Evolutionary conservation across 2,113 vertebrate species (phyloP).

Genomic region (Micronycteris hirsuta): DNA sequence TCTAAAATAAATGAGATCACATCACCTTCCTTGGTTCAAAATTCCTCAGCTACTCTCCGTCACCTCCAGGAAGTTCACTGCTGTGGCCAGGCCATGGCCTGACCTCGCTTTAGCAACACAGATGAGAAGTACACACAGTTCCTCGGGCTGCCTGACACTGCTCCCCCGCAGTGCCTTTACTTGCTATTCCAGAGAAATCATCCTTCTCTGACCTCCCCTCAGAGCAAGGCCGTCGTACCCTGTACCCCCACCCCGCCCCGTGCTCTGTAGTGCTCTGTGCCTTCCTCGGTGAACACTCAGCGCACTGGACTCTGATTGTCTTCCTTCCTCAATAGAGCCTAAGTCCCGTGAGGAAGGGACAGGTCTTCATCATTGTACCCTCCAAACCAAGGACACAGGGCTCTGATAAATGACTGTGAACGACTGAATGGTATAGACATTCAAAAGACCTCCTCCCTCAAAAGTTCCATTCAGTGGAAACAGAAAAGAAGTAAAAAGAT

Average conservation of each 20-base stretch:
- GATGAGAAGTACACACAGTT: neutral
- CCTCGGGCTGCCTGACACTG: neutral
- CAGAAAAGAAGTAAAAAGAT: neutral
- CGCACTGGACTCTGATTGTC: neutral
- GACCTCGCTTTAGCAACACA: neutral
- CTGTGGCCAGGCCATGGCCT: neutral
- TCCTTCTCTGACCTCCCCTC: neutral
- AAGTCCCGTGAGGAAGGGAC: constrained; percentile 38
- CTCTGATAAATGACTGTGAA: constrained; percentile 22
- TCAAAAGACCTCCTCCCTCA: constrained; percentile 33
- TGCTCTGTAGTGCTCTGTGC: neutral
- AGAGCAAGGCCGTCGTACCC: neutral
- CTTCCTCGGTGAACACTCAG: neutral
- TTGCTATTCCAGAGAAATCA: neutral
- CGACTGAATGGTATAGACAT: neutral
- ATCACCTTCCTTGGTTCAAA: neutral
- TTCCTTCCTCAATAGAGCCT: constrained; percentile 38
- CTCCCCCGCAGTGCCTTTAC: neutral
- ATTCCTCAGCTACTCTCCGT: neutral
- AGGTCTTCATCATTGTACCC: constrained; percentile 37
- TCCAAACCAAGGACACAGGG: neutral
- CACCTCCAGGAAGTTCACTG: neutral
- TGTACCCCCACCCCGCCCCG: no score
- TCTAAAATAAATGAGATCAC: neutral
- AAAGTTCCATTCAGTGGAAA: constrained; percentile 26